Evolutionary conservation across 1,140 invertebrate species (phyloP).

Genomic region (Dysdera silvatica): DNA sequence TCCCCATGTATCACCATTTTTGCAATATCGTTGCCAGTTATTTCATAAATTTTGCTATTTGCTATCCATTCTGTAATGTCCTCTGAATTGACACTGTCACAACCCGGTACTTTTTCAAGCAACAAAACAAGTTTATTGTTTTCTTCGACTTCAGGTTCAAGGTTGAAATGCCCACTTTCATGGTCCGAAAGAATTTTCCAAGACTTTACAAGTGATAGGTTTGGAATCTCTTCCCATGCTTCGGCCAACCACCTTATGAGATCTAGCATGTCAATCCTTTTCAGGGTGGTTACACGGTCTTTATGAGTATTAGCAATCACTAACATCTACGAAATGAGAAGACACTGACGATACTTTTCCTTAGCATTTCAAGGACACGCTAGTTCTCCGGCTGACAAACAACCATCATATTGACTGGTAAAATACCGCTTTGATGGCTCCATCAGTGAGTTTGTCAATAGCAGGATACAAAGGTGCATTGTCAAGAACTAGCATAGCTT

Average conservation of each 20-base stretch:
- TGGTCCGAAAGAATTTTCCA: background rate
- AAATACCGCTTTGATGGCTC: background rate
- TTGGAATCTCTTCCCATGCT: background rate
- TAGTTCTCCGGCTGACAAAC: background rate
- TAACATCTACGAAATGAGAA: conserved; percentile 52
- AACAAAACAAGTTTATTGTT: too few species aligned
- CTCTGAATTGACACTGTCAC: background rate
- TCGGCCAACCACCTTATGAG: background rate
- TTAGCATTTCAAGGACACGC: background rate
- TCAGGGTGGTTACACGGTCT: background rate
- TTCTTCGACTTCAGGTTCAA: too few species aligned
- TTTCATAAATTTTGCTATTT: too few species aligned
- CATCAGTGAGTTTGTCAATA: background rate
- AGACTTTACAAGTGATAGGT: background rate
- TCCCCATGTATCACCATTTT: too few species aligned
- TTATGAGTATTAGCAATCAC: background rate
- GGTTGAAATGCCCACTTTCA: background rate
- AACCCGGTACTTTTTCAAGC: background rate
- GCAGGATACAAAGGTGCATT: background rate
- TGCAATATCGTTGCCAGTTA: too few species aligned
- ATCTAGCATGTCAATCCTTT: conserved; percentile 2
- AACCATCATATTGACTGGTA: background rate
- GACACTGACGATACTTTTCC: conserved; percentile 20
- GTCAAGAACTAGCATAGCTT: background rate
- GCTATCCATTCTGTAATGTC: too few species aligned